phyloP scores from a whole-genome alignment of 2,888 invertebrate genomes.

The Drosophila demipolita region DNA sequence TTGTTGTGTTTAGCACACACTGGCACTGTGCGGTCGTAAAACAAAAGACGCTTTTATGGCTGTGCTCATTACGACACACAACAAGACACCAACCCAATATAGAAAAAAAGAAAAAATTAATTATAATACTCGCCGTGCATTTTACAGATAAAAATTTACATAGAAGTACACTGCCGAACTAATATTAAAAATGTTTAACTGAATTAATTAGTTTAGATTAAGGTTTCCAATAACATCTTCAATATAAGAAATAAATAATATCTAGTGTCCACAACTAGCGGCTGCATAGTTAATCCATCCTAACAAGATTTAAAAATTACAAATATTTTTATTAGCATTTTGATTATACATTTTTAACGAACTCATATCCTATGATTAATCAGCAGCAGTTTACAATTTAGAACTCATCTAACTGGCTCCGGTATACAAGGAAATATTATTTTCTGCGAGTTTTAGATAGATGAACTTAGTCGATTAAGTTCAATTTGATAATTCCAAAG shows the following conservation, averaged over 20 bases:
- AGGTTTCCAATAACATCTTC: neutral
- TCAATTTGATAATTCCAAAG: neutral
- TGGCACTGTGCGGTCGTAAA: constrained; percentile 82
- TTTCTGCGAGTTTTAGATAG: neutral
- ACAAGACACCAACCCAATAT: constrained; percentile 29
- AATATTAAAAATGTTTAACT: neutral
- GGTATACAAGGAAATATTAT: neutral
- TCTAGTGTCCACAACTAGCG: neutral
- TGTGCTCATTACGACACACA: constrained; percentile 73
- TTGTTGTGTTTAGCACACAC: constrained; percentile 77
- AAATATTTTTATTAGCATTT: neutral
- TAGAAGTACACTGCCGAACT: neutral
- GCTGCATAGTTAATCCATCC: too few relatives aligned
- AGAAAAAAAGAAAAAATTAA: neutral
- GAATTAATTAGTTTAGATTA: neutral
- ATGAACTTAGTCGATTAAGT: neutral
- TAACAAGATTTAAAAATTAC: neutral
- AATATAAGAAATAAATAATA: neutral
- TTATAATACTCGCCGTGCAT: constrained; percentile 12
- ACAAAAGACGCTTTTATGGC: constrained; percentile 82
- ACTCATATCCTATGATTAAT: neutral
- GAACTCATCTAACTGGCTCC: too few relatives aligned
- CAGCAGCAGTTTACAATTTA: too few relatives aligned
- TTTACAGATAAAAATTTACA: constrained; percentile 24
- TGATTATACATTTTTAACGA: neutral